Evolutionary conservation across 2,797 vertebrate genomes (phyloP), one percentile per base, ranked within the genome.

Genomic region (Muraenolepis orangiensis): DNA sequence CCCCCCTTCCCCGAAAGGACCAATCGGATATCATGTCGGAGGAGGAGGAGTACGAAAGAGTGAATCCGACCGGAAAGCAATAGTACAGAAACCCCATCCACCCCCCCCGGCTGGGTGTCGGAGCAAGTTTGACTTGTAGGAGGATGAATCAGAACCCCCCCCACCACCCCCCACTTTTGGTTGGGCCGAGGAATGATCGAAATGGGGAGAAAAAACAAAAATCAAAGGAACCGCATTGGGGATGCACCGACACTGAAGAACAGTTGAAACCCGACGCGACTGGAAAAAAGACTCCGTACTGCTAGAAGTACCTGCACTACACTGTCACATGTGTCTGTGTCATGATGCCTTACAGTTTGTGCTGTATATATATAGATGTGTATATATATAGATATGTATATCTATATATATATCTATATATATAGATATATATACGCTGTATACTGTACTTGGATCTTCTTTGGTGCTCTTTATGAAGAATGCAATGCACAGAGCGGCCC

Each of bases 391-490:
- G 3, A 34, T 34, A 34, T 8, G 8, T 3, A 8, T 34, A 34
- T 34, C 3, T 8, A 34, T 8, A 34, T 34, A 34, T 34, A 4
- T 51, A 51, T 14, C 13, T 51, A 38, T 38, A 8, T 38, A 46
- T 20, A 46, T 46, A 23, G 4, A 57, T 57, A 57, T 57, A 57
- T 57, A n/a, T 34, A 72, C 64, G 16, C 71, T 73, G 75, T 73
- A 69, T 73, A 84, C 81, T 88, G 86, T 90, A 88, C 87, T n/a
- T n/a, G n/a, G n/a, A 87, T 84, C 86, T 85, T 86, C 84, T 91
- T 85, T 77, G 89, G 91, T 91, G 89, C 90, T 91, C 88, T 82
- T n/a, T 81, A 79, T 82, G 84, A 88, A 86, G 82, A 89, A 87
- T 87, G 90, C 84, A 73, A 83, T 90, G 89, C 86, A 82, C 87